Conservation (phyloP, 2,113 vertebrate species). For the Laticauda laticaudata region DNA sequence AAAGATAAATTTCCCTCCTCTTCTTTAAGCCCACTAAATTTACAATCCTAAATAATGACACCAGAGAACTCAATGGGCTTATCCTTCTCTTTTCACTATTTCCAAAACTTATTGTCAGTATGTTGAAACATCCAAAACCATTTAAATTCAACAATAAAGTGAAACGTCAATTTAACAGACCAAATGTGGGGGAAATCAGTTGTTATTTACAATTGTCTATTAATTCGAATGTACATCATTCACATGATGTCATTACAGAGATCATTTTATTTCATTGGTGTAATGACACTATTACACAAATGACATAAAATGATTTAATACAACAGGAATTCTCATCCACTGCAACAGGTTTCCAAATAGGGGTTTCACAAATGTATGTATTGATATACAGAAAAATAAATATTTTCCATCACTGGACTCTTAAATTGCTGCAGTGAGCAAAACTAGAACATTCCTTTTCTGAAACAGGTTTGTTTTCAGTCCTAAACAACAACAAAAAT, state of each 20-base stretch:
- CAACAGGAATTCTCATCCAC: neutral
- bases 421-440: constrained; percentile 55
- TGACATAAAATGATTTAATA: neutral
- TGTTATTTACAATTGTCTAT: neutral
- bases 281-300: neutral
- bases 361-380: constrained; percentile 43
- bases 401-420: constrained; percentile 26
- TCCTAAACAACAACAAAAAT: constrained; percentile 36
- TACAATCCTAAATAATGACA: neutral
- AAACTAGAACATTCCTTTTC: constrained; percentile 45
- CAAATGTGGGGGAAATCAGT: neutral
- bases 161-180: neutral
- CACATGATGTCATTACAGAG: neutral
- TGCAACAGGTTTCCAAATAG: neutral
- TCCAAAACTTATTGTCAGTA: neutral
- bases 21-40: neutral
- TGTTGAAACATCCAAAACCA: neutral
- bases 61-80: neutral
- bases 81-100: neutral
- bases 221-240: neutral
- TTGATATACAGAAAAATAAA: constrained; percentile 31
- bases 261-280: neutral
- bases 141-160: neutral
- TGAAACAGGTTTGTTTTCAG: constrained; percentile 50
- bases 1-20: neutral